A percentile compares a stretch with the other conserved stretches of the same genome.
These are phyloP conservation scores for Trachelus stipa DNA, from an alignment of 2,888 invertebrate species.

Conservation along the genomic window DNA sequence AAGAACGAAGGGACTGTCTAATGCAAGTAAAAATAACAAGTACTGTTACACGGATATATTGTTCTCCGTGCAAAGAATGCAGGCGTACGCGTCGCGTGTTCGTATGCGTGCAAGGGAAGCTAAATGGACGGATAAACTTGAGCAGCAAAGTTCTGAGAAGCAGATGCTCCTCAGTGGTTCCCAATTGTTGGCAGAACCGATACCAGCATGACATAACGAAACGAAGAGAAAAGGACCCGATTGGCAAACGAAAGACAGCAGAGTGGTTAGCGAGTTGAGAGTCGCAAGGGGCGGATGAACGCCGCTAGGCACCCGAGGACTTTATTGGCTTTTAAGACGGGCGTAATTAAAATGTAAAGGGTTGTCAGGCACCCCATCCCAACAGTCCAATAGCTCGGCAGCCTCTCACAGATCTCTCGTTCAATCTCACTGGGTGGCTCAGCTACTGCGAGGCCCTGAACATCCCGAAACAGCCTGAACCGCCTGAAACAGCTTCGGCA, in stretches of 20 bases:
- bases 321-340: constrained; percentile 60
- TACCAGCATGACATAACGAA: neutral
- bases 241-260: constrained; percentile 8
- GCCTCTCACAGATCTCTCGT: constrained; percentile 21
- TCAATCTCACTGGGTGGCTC: constrained; percentile 26
- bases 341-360: constrained; percentile 62
- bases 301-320: constrained; percentile 45
- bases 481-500: neutral
- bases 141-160: constrained; percentile 48
- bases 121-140: constrained; percentile 58
- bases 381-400: neutral
- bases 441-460: constrained; percentile 17
- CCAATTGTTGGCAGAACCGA: neutral
- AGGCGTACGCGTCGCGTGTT: neutral
- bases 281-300: constrained; percentile 33
- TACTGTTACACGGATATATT: constrained; percentile 50
- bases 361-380: constrained; percentile 43
- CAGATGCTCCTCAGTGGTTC: constrained; percentile 26
- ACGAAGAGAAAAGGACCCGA: constrained; percentile 2
- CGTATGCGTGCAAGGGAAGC: constrained; percentile 43
- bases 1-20: constrained; percentile 17
- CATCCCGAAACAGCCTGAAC: constrained; percentile 21
- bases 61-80: constrained; percentile 36
- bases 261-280: constrained; percentile 33
- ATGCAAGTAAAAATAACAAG: constrained; percentile 29